phyloP scores from a whole-genome alignment of 2,113 vertebrate genomes.

The Passer domesticus region DNA sequence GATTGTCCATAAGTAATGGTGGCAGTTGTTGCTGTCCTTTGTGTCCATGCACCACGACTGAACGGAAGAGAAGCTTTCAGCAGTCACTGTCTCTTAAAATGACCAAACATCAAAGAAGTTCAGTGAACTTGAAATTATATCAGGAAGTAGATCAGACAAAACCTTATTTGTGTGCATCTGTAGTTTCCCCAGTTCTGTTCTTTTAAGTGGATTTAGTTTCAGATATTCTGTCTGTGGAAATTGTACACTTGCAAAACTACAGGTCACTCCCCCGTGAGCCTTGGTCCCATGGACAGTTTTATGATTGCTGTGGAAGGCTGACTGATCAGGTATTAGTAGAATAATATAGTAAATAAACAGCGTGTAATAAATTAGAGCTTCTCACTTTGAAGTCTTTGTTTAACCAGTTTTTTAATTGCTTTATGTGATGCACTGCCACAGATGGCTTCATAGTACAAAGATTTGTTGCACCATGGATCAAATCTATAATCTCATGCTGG shows the following conservation, averaged over 20 bases:
- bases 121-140: conserved; percentile 64
- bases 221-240: conserved; percentile 40
- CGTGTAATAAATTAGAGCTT: conserved; percentile 37
- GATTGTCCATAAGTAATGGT: background rate
- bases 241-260: conserved; percentile 29
- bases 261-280: conserved; percentile 23
- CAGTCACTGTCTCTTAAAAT: conserved; percentile 10
- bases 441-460: background rate
- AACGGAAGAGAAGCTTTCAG: background rate
- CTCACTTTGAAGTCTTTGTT: conserved; percentile 53
- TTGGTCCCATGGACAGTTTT: conserved; percentile 47
- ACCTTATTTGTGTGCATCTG: background rate
- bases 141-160: conserved; percentile 57
- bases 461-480: background rate
- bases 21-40: background rate
- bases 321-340: conserved; percentile 36
- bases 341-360: conserved; percentile 37
- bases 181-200: conserved; percentile 17
- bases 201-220: conserved; percentile 61
- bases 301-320: conserved; percentile 51
- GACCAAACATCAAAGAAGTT: conserved; percentile 54
- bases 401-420: conserved; percentile 25
- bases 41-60: background rate
- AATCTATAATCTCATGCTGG: background rate
- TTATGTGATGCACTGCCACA: background rate